phyloP scores from a whole-genome alignment of 2,888 invertebrate genomes.

The Coleophora flavipennella region DNA sequence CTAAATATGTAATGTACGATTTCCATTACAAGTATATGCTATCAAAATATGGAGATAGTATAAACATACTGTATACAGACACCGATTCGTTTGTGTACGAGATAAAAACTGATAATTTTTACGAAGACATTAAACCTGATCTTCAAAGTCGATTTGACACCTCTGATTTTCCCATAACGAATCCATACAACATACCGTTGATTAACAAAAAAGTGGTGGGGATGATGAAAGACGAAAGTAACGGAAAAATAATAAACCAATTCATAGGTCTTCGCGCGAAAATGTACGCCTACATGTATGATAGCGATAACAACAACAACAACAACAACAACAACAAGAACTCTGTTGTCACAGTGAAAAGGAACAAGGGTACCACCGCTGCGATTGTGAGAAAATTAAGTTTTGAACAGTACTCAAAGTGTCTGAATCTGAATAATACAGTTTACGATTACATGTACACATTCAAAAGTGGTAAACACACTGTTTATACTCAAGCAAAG shows the following conservation, averaged over 20 bases:
- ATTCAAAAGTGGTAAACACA: background rate
- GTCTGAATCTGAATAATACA: too few relatives aligned
- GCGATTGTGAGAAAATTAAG: too few relatives aligned
- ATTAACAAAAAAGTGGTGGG: slow-evolving; percentile 15
- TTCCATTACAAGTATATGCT: slow-evolving; percentile 11
- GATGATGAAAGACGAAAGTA: slow-evolving; percentile 15
- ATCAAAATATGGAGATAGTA: background rate
- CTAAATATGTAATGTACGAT: slow-evolving; percentile 8
- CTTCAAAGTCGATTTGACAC: slow-evolving; percentile 1
- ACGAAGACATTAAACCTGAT: slow-evolving; percentile 4
- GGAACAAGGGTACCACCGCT: too few relatives aligned
- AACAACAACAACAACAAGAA: too few relatives aligned
- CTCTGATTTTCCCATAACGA: background rate
- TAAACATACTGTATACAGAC: slow-evolving; percentile 9
- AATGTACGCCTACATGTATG: background rate
- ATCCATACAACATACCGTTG: slow-evolving; percentile 2
- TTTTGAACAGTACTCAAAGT: too few relatives aligned
- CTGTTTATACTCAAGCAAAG: background rate
- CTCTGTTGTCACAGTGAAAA: too few relatives aligned
- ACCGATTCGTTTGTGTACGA: slow-evolving; percentile 11
- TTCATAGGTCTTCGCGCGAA: slow-evolving; percentile 13
- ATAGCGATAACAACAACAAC: background rate
- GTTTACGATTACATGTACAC: background rate
- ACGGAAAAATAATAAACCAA: slow-evolving; percentile 12
- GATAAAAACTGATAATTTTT: slow-evolving; percentile 7